A percentile compares a stretch with the other conserved stretches of the same genome.
Conservation (phyloP, 2,888 invertebrate species). For the Leucophenga montana region DNA sequence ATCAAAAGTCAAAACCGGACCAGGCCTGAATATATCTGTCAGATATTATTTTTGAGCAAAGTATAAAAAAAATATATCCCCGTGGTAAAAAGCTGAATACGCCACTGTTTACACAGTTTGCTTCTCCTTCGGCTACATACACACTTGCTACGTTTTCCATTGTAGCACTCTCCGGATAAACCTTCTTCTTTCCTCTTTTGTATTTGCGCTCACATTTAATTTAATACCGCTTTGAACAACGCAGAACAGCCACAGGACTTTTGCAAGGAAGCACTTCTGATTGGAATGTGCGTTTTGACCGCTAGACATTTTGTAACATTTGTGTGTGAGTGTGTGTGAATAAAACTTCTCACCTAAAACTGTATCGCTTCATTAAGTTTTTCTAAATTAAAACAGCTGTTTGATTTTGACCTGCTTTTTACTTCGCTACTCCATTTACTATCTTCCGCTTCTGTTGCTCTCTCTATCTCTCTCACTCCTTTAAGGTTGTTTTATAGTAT, state of each 20-base stretch:
- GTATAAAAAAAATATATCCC: neutral
- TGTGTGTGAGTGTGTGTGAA: conserved; percentile 9
- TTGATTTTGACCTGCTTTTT: conserved; percentile 19
- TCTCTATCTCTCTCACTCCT: neutral
- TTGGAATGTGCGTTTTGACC: neutral
- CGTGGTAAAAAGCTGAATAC: neutral
- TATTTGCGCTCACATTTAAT: conserved; percentile 37
- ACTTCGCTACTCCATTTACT: conserved; percentile 17
- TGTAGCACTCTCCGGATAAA: conserved; percentile 1
- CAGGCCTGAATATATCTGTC: neutral
- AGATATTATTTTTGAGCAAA: neutral
- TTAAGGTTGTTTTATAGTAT: too few species aligned
- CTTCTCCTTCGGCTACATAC: too few species aligned
- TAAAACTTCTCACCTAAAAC: neutral
- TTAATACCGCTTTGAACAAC: conserved; percentile 27
- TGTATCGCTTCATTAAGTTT: conserved; percentile 24
- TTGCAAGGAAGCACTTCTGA: neutral
- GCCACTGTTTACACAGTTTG: neutral
- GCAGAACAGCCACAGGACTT: conserved; percentile 4
- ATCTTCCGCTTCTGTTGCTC: conserved; percentile 11
- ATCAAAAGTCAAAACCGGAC: too few species aligned
- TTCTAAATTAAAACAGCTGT: conserved; percentile 39
- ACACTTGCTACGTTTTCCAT: conserved; percentile 29
- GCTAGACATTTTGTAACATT: neutral
- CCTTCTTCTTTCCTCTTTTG: neutral